Conservation (phyloP, 2,888 invertebrate genomes). For the Lepidonotus clava region DNA sequence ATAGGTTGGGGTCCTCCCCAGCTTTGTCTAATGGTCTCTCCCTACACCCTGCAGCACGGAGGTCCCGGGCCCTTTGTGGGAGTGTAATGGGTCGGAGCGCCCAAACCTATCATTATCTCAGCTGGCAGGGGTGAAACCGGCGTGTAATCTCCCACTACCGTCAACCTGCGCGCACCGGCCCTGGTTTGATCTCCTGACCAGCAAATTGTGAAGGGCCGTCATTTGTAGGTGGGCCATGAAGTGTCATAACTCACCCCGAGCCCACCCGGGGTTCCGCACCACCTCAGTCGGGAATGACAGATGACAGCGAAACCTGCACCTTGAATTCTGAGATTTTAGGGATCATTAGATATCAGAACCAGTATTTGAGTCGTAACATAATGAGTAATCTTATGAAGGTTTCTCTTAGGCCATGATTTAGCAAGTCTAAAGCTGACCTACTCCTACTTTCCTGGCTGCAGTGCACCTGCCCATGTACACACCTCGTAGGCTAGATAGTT, state of each 20-base stretch:
- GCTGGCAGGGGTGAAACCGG: not conserved
- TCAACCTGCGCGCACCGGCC: not conserved
- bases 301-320: no score
- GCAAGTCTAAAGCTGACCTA: no score
- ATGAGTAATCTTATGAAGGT: no score
- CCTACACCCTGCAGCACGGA: not conserved
- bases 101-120: not conserved
- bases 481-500: no score
- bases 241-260: not conserved
- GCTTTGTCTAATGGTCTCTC: not conserved
- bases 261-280: no score
- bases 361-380: no score
- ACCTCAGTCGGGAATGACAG: no score
- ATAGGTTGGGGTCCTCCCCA: not conserved
- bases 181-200: slow-evolving; percentile 1
- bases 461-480: no score
- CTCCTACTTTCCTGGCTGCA: no score
- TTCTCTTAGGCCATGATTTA: no score
- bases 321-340: no score
- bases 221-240: not conserved
- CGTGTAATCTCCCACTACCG: not conserved
- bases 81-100: not conserved
- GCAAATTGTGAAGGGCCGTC: not conserved
- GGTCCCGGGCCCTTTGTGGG: not conserved
- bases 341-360: no score